phyloP scores from a whole-genome alignment of 2,113 vertebrate species.

The Thamnophis sirtalis region DNA sequence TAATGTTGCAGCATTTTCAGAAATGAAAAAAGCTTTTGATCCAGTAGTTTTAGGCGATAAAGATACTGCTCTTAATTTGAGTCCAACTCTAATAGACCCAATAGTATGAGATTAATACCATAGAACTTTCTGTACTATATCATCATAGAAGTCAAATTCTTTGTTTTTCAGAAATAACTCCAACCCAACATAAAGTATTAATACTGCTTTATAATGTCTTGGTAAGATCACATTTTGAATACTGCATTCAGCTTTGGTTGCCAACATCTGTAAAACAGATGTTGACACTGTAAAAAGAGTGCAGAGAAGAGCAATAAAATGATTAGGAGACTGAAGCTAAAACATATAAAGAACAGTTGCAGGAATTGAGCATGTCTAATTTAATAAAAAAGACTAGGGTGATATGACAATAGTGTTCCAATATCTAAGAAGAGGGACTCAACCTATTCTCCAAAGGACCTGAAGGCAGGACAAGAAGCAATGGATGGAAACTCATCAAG shows the following conservation, averaged over 20 bases:
- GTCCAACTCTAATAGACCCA: not conserved
- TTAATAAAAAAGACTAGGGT: not conserved
- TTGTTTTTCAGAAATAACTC: not conserved
- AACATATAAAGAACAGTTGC: not conserved
- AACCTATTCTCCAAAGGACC: not conserved
- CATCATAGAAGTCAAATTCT: not conserved
- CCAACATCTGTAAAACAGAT: not conserved
- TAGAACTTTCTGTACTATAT: not conserved
- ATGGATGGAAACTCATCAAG: not conserved
- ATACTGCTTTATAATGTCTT: not conserved
- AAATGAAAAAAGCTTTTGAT: not conserved
- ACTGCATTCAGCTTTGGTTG: not conserved
- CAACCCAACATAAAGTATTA: not conserved
- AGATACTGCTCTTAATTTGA: not conserved
- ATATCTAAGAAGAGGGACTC: not conserved
- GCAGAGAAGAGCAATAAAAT: not conserved
- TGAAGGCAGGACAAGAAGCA: not conserved
- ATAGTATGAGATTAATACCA: not conserved
- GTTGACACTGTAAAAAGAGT: not conserved
- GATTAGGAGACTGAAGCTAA: not conserved
- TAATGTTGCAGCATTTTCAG: not conserved
- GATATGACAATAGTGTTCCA: not conserved
- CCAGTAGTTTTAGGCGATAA: not conserved
- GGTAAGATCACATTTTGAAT: not conserved
- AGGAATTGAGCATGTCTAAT: not conserved